phyloP scores from a whole-genome alignment of 2,888 invertebrate genomes.

The Meteorus colon region DNA sequence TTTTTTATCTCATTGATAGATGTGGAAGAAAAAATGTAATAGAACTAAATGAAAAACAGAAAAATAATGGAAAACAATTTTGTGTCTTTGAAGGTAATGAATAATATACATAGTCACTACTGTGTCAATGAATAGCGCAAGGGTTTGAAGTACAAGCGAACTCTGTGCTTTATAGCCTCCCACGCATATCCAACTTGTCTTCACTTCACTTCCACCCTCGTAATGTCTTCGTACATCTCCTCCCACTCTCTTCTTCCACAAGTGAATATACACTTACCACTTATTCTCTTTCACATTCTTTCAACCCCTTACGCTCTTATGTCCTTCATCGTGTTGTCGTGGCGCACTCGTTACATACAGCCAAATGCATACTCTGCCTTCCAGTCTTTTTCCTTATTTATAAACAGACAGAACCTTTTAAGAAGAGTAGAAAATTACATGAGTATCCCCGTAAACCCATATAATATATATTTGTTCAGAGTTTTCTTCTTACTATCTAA shows the following conservation, averaged over 20 bases:
- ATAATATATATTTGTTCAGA: neutral
- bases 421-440: conserved; percentile 33
- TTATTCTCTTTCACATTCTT: conserved; percentile 20
- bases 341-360: conserved; percentile 9
- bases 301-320: conserved; percentile 27
- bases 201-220: conserved; percentile 31
- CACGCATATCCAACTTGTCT: conserved; percentile 12
- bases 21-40: no score
- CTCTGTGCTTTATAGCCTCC: no score
- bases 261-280: neutral
- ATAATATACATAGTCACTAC: no score
- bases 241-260: conserved; percentile 19
- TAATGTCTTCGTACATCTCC: conserved; percentile 29
- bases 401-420: conserved; percentile 22
- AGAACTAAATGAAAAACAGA: no score
- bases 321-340: conserved; percentile 6
- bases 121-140: no score
- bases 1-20: no score
- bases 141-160: no score
- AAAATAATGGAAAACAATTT: no score
- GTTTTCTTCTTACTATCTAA: neutral
- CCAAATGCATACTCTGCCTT: conserved; percentile 6
- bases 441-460: neutral
- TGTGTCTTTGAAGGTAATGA: no score
- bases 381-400: neutral